Conservation (phyloP, 2,888 invertebrate species). For the Sturmia bella region DNA sequence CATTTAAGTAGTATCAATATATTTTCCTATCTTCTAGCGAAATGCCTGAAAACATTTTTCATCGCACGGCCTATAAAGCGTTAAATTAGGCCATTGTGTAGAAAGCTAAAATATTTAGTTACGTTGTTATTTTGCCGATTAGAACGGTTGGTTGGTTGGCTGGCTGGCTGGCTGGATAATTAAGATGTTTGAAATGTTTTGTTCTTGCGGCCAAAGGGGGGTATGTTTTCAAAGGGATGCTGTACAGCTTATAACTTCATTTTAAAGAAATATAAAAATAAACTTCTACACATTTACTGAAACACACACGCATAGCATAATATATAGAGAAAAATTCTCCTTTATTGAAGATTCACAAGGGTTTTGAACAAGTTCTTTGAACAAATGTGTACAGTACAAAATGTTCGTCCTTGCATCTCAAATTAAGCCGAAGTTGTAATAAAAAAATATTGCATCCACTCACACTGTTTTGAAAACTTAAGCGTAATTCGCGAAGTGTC, state of each 20-base stretch:
- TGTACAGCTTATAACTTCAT: not conserved
- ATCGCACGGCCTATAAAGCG: not conserved
- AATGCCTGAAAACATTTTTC: too few relatives aligned
- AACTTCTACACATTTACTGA: not conserved
- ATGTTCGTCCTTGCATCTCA: too few relatives aligned
- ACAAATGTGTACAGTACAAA: too few relatives aligned
- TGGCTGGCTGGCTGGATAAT: conserved; percentile 2
- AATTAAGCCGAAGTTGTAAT: too few relatives aligned
- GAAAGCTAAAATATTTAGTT: not conserved
- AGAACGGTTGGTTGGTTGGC: conserved; percentile 5
- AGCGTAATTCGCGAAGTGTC: too few relatives aligned
- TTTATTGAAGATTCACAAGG: not conserved
- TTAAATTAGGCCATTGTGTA: not conserved
- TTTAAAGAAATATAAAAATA: not conserved
- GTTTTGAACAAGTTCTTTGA: too few relatives aligned
- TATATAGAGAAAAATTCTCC: too few relatives aligned
- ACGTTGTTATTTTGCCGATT: conserved; percentile 14
- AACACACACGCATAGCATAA: too few relatives aligned
- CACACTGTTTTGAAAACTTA: too few relatives aligned
- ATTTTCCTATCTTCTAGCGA: too few relatives aligned
- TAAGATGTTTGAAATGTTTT: conserved; percentile 19
- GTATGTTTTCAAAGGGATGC: conserved; percentile 16
- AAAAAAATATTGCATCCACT: too few relatives aligned
- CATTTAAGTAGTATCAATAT: too few relatives aligned
- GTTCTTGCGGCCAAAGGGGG: conserved; percentile 21